These are phyloP conservation scores for Hydriomena furcata DNA, from an alignment of 2,888 invertebrate species.

Conservation along the genomic window DNA sequence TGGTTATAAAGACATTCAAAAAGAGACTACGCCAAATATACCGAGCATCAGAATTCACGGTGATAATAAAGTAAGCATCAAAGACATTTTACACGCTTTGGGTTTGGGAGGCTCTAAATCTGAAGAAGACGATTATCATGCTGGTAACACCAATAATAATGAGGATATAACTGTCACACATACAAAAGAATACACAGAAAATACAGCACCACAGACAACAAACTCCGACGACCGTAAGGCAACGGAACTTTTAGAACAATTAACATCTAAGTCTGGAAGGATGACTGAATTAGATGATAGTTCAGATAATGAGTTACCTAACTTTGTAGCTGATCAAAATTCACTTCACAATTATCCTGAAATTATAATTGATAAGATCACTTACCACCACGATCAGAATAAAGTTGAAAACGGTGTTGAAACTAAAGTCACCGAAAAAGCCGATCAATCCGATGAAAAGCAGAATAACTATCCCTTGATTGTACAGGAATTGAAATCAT, in stretches of 20 bases:
- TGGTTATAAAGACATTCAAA: slow-evolving; percentile 7
- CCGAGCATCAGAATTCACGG: background rate
- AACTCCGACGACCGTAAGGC: background rate
- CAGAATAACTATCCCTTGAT: background rate
- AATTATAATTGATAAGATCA: slow-evolving; percentile 25
- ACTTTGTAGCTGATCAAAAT: slow-evolving; percentile 8
- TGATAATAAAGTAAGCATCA: slow-evolving; percentile 1
- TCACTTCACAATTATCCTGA: slow-evolving; percentile 24
- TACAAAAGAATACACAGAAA: background rate
- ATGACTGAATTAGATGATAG: background rate
- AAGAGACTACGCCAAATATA: background rate
- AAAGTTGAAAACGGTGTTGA: background rate
- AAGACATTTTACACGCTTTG: slow-evolving; percentile 13
- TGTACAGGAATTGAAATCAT: slow-evolving; percentile 16
- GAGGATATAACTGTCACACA: background rate
- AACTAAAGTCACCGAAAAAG: background rate
- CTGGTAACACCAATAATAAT: background rate
- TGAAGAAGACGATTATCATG: background rate
- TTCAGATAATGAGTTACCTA: too few species aligned
- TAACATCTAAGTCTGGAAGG: background rate
- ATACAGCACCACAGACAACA: background rate
- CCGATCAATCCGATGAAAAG: background rate
- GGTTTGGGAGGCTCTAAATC: slow-evolving; percentile 1
- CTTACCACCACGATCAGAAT: slow-evolving; percentile 14
- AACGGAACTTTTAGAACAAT: slow-evolving; percentile 2